phyloP scores from a whole-genome alignment of 2,888 invertebrate genomes.

The Mellilla xanthometata region DNA sequence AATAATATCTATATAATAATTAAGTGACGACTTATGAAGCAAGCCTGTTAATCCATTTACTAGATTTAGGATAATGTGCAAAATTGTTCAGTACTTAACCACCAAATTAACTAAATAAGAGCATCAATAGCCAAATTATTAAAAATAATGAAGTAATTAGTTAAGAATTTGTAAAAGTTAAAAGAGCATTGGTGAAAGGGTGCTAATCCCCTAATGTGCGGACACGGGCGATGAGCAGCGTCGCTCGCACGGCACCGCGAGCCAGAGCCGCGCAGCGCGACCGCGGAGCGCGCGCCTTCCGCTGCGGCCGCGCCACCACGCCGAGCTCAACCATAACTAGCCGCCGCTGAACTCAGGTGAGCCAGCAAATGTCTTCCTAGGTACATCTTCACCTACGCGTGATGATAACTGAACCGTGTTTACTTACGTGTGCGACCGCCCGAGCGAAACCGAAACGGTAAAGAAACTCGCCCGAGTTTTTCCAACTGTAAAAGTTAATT shows the following conservation, averaged over 20 bases:
- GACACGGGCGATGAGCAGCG: not conserved
- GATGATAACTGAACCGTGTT: not conserved
- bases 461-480: conserved; percentile 47
- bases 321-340: too few relatives aligned
- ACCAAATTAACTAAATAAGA: too few relatives aligned
- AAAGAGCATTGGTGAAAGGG: not conserved
- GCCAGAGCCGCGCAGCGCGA: not conserved
- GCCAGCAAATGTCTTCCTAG: not conserved
- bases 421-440: conserved; percentile 37
- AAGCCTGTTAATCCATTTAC: too few relatives aligned
- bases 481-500: conserved; percentile 74
- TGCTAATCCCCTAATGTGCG: not conserved
- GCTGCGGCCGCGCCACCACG: not conserved
- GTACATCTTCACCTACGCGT: not conserved
- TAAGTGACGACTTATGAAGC: too few relatives aligned
- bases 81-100: too few relatives aligned
- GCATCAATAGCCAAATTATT: too few relatives aligned
- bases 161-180: too few relatives aligned
- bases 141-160: too few relatives aligned
- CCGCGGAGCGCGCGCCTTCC: not conserved
- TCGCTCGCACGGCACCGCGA: not conserved
- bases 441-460: conserved; percentile 63
- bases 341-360: too few relatives aligned
- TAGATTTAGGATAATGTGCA: too few relatives aligned
- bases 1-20: too few relatives aligned